Conservation (phyloP, 2,888 invertebrate species). For the Amphimallon solstitiale region DNA sequence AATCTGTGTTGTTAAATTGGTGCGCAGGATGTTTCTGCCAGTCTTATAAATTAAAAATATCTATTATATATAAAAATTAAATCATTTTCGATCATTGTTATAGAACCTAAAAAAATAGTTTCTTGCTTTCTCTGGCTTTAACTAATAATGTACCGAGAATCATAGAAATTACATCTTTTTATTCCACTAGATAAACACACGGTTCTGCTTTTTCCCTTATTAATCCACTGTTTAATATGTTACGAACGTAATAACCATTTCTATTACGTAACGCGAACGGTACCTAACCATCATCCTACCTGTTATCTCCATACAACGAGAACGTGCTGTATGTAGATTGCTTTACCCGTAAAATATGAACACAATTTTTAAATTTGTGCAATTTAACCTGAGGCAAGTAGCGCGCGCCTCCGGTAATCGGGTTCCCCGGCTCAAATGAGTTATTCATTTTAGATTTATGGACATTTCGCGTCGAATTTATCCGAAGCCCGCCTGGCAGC, state of each 20-base stretch:
- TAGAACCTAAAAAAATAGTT: no score
- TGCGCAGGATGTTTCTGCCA: no score
- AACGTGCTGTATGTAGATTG: constrained; percentile 27
- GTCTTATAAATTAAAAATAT: no score
- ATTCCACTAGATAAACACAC: no score
- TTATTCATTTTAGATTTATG: constrained; percentile 61
- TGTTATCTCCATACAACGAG: constrained; percentile 37
- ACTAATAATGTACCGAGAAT: no score
- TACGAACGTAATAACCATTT: not conserved
- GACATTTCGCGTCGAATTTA: constrained; percentile 56
- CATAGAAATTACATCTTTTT: no score
- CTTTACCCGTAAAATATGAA: constrained; percentile 54
- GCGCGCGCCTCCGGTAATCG: constrained; percentile 55
- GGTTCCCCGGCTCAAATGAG: constrained; percentile 57
- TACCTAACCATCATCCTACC: constrained; percentile 38
- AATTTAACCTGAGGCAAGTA: constrained; percentile 56
- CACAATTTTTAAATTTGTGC: constrained; percentile 59
- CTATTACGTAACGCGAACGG: constrained; percentile 43
- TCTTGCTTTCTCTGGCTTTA: no score
- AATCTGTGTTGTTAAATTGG: no score
- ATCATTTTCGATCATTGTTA: no score
- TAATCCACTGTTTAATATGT: not conserved
- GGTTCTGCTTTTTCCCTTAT: not conserved
- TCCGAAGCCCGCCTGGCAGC: constrained; percentile 43
- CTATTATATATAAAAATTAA: no score